A percentile compares a stretch with the other conserved stretches of the same genome.
These are phyloP conservation scores for Lemur catta DNA, from an alignment of 2,797 vertebrate genomes.

Conservation along the genomic window DNA sequence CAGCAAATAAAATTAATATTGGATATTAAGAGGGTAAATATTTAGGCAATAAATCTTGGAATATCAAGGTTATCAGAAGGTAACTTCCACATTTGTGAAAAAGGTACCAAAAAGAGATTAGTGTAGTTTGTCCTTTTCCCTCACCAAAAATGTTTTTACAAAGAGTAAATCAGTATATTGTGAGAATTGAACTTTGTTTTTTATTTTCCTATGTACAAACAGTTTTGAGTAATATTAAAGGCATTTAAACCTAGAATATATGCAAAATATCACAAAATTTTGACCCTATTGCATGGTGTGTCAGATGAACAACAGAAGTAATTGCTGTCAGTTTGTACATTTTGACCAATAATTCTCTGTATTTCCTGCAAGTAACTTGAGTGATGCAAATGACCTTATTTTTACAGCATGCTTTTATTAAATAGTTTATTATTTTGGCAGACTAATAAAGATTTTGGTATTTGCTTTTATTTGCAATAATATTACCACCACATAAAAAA, in stretches of 20 bases:
- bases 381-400: slow-evolving; percentile 94
- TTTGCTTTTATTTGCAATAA: slow-evolving; percentile 95
- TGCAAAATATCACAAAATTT: slow-evolving; percentile 79
- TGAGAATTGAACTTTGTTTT: slow-evolving; percentile 67
- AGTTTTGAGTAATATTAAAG: slow-evolving; percentile 70
- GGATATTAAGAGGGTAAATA: slow-evolving; percentile 79
- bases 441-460: slow-evolving; percentile 95
- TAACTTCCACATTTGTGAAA: slow-evolving; percentile 69
- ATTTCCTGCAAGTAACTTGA: slow-evolving; percentile 88
- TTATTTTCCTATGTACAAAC: slow-evolving; percentile 48
- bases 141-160: slow-evolving; percentile 64
- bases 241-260: slow-evolving; percentile 80
- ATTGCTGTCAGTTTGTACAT: slow-evolving; percentile 86
- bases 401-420: slow-evolving; percentile 94
- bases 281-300: slow-evolving; percentile 75
- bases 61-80: slow-evolving; percentile 73
- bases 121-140: slow-evolving; percentile 31
- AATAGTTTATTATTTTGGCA: slow-evolving; percentile 95
- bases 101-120: slow-evolving; percentile 67
- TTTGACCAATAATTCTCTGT: slow-evolving; percentile 88
- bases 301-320: slow-evolving; percentile 83
- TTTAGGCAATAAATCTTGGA: slow-evolving; percentile 77
- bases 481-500: slow-evolving; percentile 95
- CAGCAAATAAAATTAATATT: slow-evolving; percentile 81
- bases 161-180: slow-evolving; percentile 47